Percentiles rank a stretch among this genome's conserved stretches.
These are phyloP conservation scores for Graphium colonna DNA, from an alignment of 2,888 invertebrate genomes.

Conservation along the genomic window DNA sequence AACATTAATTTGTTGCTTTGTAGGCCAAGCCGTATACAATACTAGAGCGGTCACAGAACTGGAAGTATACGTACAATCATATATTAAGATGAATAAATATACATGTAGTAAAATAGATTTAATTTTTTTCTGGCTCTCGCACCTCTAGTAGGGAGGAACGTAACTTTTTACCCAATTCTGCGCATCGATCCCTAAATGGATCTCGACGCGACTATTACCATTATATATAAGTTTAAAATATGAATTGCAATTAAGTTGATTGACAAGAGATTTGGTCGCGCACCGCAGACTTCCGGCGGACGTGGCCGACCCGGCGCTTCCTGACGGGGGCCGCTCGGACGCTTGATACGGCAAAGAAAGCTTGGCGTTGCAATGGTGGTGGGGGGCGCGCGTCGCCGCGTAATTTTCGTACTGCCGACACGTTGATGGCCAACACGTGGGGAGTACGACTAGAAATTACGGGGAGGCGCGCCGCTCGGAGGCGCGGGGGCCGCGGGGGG, in stretches of 20 bases:
- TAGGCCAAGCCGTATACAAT: slow-evolving; percentile 74
- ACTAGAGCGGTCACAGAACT: slow-evolving; percentile 66
- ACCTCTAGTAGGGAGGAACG: slow-evolving; percentile 42
- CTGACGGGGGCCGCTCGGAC: too few species aligned
- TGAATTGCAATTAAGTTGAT: slow-evolving; percentile 2
- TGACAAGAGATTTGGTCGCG: neutral
- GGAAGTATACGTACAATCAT: slow-evolving; percentile 59
- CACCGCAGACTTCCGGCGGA: too few species aligned
- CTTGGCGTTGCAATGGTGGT: too few species aligned
- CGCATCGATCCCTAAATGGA: neutral
- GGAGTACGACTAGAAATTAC: slow-evolving; percentile 75
- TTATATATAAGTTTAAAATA: slow-evolving; percentile 4
- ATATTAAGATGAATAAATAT: slow-evolving; percentile 60
- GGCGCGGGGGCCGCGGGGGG: slow-evolving; percentile 13
- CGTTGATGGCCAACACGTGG: slow-evolving; percentile 72
- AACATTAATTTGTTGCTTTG: slow-evolving; percentile 68
- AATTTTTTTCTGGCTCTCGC: slow-evolving; percentile 23
- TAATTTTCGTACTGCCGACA: slow-evolving; percentile 77
- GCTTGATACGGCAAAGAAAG: too few species aligned
- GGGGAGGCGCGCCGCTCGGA: neutral
- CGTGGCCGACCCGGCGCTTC: too few species aligned
- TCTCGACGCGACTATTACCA: neutral
- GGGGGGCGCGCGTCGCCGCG: slow-evolving; percentile 46
- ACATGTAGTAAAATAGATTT: slow-evolving; percentile 63
- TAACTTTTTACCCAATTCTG: slow-evolving; percentile 33